phyloP scores from a whole-genome alignment of 2,113 vertebrate species.

The Taurulus bubalis region DNA sequence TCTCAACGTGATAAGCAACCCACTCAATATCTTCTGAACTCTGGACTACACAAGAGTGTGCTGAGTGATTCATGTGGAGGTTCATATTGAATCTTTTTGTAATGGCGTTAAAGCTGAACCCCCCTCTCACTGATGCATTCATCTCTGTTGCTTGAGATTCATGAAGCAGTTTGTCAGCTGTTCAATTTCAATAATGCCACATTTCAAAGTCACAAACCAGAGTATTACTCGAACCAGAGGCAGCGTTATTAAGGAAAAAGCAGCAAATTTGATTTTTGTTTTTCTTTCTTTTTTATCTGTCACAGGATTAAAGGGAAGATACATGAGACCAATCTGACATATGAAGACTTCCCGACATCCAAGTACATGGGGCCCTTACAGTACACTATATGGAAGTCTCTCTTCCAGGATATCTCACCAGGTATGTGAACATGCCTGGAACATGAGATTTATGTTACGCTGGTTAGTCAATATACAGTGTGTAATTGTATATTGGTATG shows the following conservation, averaged over 20 bases:
- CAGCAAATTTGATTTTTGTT: constrained; percentile 55
- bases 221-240: constrained; percentile 33
- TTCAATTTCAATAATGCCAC: constrained; percentile 40
- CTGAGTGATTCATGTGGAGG: constrained; percentile 46
- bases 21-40: constrained; percentile 16
- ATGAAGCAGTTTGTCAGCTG: constrained; percentile 41
- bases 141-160: constrained; percentile 30
- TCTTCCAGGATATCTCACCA: constrained; percentile 96
- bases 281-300: constrained; percentile 27
- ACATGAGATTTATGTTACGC: not conserved
- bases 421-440: constrained; percentile 79
- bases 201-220: constrained; percentile 33
- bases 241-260: constrained; percentile 22
- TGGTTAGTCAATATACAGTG: too few species aligned
- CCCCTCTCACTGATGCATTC: constrained; percentile 9
- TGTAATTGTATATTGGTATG: not conserved
- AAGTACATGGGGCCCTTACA: constrained; percentile 98
- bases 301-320: constrained; percentile 96
- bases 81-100: constrained; percentile 45
- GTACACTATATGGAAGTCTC: constrained; percentile 98
- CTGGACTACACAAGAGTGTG: constrained; percentile 27
- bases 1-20: not conserved
- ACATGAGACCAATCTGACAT: constrained; percentile 96
- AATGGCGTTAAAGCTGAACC: constrained; percentile 13
- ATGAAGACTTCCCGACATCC: constrained; percentile 97